These are phyloP conservation scores for Ctenopoma multispine DNA, from an alignment of 2,797 vertebrate genomes.

Conservation along the genomic window DNA sequence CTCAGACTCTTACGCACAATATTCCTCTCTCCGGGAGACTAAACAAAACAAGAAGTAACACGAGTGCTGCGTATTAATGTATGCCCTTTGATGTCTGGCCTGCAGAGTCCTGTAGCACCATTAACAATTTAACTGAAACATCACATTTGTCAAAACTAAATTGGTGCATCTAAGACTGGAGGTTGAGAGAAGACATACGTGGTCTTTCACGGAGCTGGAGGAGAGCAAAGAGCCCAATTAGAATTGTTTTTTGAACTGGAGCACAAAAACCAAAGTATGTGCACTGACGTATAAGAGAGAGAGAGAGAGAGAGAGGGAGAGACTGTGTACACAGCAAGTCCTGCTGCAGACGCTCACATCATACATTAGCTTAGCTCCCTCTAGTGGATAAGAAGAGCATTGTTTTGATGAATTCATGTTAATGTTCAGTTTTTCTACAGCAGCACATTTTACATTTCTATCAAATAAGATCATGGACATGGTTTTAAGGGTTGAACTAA, in stretches of 20 bases:
- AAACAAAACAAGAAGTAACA: conserved; percentile 85
- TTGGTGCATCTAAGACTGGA: conserved; percentile 74
- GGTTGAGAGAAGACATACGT: conserved; percentile 59
- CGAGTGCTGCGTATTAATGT: conserved; percentile 80
- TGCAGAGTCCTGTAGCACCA: conserved; percentile 77
- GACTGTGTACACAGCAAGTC: conserved; percentile 11
- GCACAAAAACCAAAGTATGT: conserved; percentile 64
- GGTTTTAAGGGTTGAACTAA: not conserved
- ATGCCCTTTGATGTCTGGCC: conserved; percentile 85
- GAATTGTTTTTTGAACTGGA: conserved; percentile 87
- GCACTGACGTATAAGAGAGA: conserved; percentile 32
- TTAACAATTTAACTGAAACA: conserved; percentile 86
- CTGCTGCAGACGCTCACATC: conserved; percentile 67
- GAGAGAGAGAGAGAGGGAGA: not conserved
- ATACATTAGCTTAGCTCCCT: conserved; percentile 95
- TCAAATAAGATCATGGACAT: not conserved
- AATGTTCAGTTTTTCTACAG: not conserved
- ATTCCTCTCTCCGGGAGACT: conserved; percentile 79
- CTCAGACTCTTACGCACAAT: conserved; percentile 15
- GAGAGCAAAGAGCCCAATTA: conserved; percentile 79
- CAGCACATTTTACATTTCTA: not conserved
- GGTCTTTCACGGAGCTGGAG: conserved; percentile 58
- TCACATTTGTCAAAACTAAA: conserved; percentile 85
- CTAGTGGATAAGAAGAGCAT: conserved; percentile 85
- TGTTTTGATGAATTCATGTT: not conserved